phyloP scores from a whole-genome alignment of 2,113 vertebrate species.

The Clarias gariepinus region DNA sequence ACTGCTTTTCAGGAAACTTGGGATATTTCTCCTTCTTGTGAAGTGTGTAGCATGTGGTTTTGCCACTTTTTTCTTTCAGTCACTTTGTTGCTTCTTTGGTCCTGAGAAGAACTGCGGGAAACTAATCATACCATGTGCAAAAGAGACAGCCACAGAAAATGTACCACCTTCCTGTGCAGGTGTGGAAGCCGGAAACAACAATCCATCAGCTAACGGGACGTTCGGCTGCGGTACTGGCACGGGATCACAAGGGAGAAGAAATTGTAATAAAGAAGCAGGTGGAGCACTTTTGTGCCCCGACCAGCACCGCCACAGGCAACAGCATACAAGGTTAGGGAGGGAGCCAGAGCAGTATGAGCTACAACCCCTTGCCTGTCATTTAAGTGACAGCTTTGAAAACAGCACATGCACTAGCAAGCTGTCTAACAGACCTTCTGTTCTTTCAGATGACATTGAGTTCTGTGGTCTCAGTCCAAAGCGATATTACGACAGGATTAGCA shows the following conservation, averaged over 20 bases:
- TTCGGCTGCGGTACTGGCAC: slow-evolving; percentile 73
- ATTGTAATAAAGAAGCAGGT: slow-evolving; percentile 71
- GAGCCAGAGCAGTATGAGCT: slow-evolving; percentile 91
- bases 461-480: slow-evolving; percentile 73
- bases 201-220: slow-evolving; percentile 72
- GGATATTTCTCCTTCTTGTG: slow-evolving; percentile 92
- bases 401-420: slow-evolving; percentile 97
- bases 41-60: slow-evolving; percentile 97
- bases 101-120: slow-evolving; percentile 91
- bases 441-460: slow-evolving; percentile 89
- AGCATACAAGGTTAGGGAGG: slow-evolving; percentile 60
- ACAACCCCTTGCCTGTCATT: slow-evolving; percentile 87
- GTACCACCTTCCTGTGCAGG: slow-evolving; percentile 61
- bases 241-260: slow-evolving; percentile 71
- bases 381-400: slow-evolving; percentile 97
- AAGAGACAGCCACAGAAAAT: slow-evolving; percentile 66
- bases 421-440: slow-evolving; percentile 91
- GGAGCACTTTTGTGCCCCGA: slow-evolving; percentile 71
- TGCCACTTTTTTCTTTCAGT: slow-evolving; percentile 96
- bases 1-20: slow-evolving; percentile 87
- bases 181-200: slow-evolving; percentile 54
- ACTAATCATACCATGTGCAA: slow-evolving; percentile 82
- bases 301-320: slow-evolving; percentile 65
- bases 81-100: slow-evolving; percentile 94
- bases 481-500: slow-evolving; percentile 56